Evolutionary conservation across 1,140 invertebrate genomes (phyloP).

Genomic region (Drosophila kanapiae): DNA sequence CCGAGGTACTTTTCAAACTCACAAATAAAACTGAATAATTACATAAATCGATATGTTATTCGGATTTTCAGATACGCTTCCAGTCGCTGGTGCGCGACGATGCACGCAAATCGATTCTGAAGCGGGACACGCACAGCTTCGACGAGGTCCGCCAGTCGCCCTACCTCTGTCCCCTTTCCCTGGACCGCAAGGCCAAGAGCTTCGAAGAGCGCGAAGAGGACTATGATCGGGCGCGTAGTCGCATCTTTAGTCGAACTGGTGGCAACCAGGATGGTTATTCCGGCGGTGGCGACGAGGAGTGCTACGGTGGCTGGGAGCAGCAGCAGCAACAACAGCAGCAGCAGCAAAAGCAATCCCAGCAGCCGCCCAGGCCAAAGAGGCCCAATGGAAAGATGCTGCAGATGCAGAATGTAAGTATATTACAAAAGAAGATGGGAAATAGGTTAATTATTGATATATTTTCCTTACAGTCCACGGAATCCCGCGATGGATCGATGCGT

Average conservation of each 20-base stretch:
- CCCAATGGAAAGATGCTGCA: slow-evolving; percentile 82
- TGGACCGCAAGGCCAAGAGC: slow-evolving; percentile 92
- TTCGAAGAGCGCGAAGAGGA: slow-evolving; percentile 96
- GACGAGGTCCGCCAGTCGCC: slow-evolving; percentile 87
- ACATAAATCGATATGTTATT: background rate
- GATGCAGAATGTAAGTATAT: slow-evolving; percentile 72
- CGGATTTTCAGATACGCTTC: slow-evolving; percentile 86
- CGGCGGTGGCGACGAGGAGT: slow-evolving; percentile 54
- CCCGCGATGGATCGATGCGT: slow-evolving; percentile 81
- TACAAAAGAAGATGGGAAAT: accelerated
- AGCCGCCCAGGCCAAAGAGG: slow-evolving; percentile 65
- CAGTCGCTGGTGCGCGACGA: slow-evolving; percentile 89
- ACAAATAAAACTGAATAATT: slow-evolving; percentile 4
- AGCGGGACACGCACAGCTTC: slow-evolving; percentile 92
- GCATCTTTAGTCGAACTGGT: slow-evolving; percentile 90
- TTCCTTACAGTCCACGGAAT: slow-evolving; percentile 86
- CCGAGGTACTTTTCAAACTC: slow-evolving; percentile 79
- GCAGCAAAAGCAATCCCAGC: slow-evolving; percentile 55
- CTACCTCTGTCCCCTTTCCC: slow-evolving; percentile 86
- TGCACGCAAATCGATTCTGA: slow-evolving; percentile 92
- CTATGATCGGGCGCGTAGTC: slow-evolving; percentile 92
- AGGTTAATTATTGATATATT: background rate
- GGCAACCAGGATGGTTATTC: slow-evolving; percentile 68
- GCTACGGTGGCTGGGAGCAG: slow-evolving; percentile 66
- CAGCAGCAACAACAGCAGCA: slow-evolving; percentile 59